Evolutionary conservation across 1,140 invertebrate species (phyloP), one percentile per base, ranked within the genome.

Genomic region (Dryas iulia): DNA sequence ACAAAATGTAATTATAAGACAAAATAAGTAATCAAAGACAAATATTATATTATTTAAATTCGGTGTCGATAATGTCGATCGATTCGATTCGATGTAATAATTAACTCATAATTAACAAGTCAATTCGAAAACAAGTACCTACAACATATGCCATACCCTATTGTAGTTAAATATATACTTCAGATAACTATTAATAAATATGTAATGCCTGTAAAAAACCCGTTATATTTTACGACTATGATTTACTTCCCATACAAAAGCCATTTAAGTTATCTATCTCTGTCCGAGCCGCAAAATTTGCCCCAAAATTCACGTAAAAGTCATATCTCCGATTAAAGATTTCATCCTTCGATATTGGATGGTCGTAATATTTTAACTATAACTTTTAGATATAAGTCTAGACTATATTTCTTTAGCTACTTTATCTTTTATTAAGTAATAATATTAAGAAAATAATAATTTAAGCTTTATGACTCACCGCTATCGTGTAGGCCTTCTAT

Each of bases 341-440:
- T 83, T 83, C 76, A 82, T 83, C 81, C 81, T 64, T 39, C 76
- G 82, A 87, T 89, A 89, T 87, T 80, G 84, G 77, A 72, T 77
- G 83, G 74, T 85, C 86, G 82, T 89, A 85, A 89, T 85, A 89
- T 84, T 87, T 89, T 89, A 89, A 86, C 84, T 83, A 81, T 47
- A 47, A 47, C 5, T 47, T 47, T 47, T 6, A 21, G 18, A 3
- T 8, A 47, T 47, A 47, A 8, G 7, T 21, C 18, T 11, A 8
- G 39, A 47, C 21, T 8, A 8, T 39, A 39, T 47, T 21, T n/a
- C n/a, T 47, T 47, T 18, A 21, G 7, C 6, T 47, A 47, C 39
- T 18, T 47, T 47, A 18, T n/a, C 39, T 10, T 18, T 21, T 39
- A 39, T 39, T 4, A 39, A 39, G n/a, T 14, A 8, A 14, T 6